Conservation (phyloP, 1,140 invertebrate genomes). For the Anastrepha ludens region DNA sequence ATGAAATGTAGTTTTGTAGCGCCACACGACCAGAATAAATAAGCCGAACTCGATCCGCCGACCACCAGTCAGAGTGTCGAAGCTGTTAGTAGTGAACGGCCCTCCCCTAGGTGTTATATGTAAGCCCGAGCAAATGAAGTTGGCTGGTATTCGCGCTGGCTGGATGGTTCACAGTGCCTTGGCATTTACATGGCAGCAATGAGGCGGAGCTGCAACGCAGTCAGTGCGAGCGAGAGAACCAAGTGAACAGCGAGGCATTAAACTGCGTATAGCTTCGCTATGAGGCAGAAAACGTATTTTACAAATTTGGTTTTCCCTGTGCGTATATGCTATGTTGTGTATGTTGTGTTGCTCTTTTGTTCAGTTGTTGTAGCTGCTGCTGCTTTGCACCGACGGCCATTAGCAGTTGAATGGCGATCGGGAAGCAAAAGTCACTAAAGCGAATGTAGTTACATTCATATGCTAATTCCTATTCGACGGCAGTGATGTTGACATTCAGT, state of each 20-base stretch:
- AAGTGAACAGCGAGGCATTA: neutral
- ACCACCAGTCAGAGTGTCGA: slow-evolving; percentile 13
- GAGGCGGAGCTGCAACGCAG: neutral
- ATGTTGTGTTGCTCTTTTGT: neutral
- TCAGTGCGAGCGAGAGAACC: slow-evolving; percentile 44
- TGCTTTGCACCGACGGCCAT: slow-evolving; percentile 20
- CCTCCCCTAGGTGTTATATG: slow-evolving; percentile 24
- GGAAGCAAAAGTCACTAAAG: slow-evolving; percentile 40
- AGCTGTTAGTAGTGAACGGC: neutral
- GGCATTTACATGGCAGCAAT: neutral
- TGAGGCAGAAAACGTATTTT: neutral
- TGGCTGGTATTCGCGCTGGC: slow-evolving; percentile 6
- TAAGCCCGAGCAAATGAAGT: neutral
- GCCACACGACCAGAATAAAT: neutral
- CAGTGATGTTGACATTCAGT: slow-evolving; percentile 28
- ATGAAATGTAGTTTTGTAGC: slow-evolving; percentile 47
- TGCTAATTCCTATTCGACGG: slow-evolving; percentile 53
- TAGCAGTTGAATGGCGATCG: neutral
- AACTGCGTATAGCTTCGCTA: neutral
- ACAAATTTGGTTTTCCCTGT: neutral
- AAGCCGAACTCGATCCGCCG: neutral
- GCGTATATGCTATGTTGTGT: neutral
- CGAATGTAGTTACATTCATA: slow-evolving; percentile 14
- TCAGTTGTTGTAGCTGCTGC: neutral
- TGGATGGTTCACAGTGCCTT: neutral